Evolutionary conservation across 2,113 vertebrate genomes (phyloP), one percentile per base, ranked within the genome.

Genomic region (Oryzias curvinotus): DNA sequence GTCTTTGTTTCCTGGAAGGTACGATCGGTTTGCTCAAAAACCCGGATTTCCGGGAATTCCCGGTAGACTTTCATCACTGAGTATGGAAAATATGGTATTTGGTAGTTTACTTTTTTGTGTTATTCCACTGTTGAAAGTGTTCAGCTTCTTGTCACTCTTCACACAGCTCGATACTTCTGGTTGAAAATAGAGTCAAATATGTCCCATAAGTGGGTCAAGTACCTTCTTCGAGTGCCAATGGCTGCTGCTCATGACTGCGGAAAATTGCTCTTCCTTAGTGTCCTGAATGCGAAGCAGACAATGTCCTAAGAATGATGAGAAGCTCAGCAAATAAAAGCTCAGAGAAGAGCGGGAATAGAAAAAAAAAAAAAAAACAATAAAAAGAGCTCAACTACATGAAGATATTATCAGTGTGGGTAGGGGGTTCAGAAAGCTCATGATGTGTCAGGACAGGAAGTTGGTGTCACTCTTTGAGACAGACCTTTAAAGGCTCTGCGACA

Each of bases 371-470:
- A 5, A 26, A 55, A 65, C 74, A 79, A 73, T 83, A 64, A 84
- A 85, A 86, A 67, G 63, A 66, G 45, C 30, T 51, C 10, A 42
- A 57, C 89, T 86, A 89, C 75, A 85, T 88, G 82, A 90, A 47
- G 36, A 36, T 36, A 36, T 12, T 10, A 36, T 36, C 36, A 12
- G 36, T 36, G 36, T 36, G 36, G 36, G 36, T 36, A 36, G 36
- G 64, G 45, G 55, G 63, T 78, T 47, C 75, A 75, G 68, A 62
- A 78, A 79, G 81, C 66, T 57, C 36, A n/a, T 74, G 57, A 71
- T 86, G 82, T 87, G 64, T 89, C 82, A 85, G 65, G 77, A 82
- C 88, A 87, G 87, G 87, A 88, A 88, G 87, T 68, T 68, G 30
- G 57, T 73, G 54, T 55, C 50, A 19, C 49, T 78, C 78, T 72